Evolutionary conservation across 2,113 vertebrate species (phyloP).

Genomic region (Carlito syrichta): DNA sequence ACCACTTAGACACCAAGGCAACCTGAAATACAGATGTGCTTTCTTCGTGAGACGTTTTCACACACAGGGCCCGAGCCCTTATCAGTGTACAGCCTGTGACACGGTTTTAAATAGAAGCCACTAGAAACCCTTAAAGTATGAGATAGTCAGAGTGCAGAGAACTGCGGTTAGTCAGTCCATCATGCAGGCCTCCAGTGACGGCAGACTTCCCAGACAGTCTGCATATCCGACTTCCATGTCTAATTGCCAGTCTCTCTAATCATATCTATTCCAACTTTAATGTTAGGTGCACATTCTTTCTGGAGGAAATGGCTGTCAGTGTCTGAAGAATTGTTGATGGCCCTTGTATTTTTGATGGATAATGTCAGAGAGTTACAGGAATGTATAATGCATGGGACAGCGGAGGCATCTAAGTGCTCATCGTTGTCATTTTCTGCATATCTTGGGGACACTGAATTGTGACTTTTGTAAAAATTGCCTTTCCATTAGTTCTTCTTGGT

Average conservation of each 20-base stretch:
- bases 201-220: not conserved
- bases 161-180: not conserved
- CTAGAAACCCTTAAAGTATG: not conserved
- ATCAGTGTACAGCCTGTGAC: not conserved
- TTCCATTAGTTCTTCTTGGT: not conserved
- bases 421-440: not conserved
- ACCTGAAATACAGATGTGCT: not conserved
- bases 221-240: not conserved
- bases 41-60: not conserved
- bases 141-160: not conserved
- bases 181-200: not conserved
- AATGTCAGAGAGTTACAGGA: not conserved
- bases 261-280: not conserved
- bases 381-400: accelerated
- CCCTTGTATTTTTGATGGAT: not conserved
- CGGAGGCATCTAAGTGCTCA: accelerated
- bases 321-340: not conserved
- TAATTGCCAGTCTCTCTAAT: not conserved
- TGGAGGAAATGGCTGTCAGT: not conserved
- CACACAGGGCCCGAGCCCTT: not conserved
- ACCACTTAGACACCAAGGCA: not conserved
- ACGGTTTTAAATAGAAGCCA: not conserved
- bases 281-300: not conserved
- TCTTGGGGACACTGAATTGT: not conserved
- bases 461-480: not conserved